Evolutionary conservation across 2,888 invertebrate species (phyloP).

Genomic region (Teleiodes luculella): DNA sequence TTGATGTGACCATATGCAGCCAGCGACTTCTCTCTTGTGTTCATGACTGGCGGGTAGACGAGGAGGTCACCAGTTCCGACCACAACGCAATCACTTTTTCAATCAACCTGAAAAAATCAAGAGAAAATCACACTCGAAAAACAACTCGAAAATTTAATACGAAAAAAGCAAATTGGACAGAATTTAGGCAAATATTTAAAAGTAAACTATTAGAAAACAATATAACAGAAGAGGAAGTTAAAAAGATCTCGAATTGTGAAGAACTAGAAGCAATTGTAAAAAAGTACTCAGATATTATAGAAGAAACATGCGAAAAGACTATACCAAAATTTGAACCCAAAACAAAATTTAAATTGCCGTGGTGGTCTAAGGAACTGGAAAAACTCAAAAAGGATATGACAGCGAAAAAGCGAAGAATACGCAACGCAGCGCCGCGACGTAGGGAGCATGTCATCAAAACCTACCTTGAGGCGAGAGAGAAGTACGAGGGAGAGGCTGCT

Average conservation of each 20-base stretch:
- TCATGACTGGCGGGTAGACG: constrained; percentile 3
- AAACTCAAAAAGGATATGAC: not conserved
- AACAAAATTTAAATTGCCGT: constrained; percentile 4
- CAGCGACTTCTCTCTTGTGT: not conserved
- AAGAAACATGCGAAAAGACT: not conserved
- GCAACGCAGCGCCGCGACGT: constrained; percentile 4
- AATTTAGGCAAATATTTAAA: not conserved
- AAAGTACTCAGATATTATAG: not conserved
- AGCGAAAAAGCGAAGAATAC: not conserved
- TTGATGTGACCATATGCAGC: constrained; percentile 7
- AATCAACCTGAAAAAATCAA: not conserved
- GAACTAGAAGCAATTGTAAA: not conserved
- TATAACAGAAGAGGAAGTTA: too few relatives aligned
- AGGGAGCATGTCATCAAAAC: constrained; percentile 3
- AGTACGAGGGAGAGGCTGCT: not conserved
- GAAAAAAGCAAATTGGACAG: constrained; percentile 13
- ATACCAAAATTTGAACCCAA: not conserved
- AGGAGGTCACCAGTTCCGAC: constrained; percentile 8
- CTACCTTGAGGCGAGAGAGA: constrained; percentile 11
- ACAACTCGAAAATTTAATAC: constrained; percentile 5
- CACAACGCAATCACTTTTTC: constrained; percentile 1
- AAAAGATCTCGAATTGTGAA: not conserved
- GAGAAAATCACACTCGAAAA: not conserved
- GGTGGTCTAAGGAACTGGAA: constrained; percentile 14
- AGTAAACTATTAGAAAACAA: not conserved